A percentile compares a stretch with the other conserved stretches of the same genome.
phyloP scores from a whole-genome alignment of 2,797 vertebrate genomes.

The Phoebastria nigripes region DNA sequence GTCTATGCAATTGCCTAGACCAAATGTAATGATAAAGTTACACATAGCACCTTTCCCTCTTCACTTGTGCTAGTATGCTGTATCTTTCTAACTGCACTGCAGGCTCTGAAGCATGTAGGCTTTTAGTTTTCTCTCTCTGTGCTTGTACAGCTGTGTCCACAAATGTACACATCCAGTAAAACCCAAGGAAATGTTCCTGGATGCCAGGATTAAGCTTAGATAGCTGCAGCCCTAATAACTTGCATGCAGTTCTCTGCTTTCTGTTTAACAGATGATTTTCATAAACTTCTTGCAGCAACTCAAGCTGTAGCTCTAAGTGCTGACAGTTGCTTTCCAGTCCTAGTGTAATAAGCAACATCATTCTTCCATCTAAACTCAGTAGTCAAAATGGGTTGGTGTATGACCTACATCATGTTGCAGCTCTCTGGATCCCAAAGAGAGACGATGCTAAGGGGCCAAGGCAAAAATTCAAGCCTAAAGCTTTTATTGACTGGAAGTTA shows the following conservation, averaged over 20 bases:
- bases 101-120: neutral
- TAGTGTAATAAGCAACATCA: neutral
- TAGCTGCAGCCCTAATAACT: neutral
- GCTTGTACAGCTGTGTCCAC: neutral
- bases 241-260: neutral
- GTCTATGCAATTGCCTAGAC: neutral
- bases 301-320: neutral
- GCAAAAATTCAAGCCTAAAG: neutral
- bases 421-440: neutral
- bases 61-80: neutral
- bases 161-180: neutral
- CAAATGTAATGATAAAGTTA: neutral
- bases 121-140: neutral
- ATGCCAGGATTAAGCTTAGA: neutral
- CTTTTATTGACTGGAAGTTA: neutral
- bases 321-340: neutral
- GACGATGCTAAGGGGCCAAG: neutral
- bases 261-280: neutral
- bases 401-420: neutral
- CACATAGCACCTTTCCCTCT: neutral
- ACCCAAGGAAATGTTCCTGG: neutral
- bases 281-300: neutral
- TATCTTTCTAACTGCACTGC: neutral
- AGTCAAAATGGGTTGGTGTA: neutral
- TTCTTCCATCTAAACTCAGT: neutral